Conservation (phyloP, 2,113 vertebrate genomes). For the Otis tarda region DNA sequence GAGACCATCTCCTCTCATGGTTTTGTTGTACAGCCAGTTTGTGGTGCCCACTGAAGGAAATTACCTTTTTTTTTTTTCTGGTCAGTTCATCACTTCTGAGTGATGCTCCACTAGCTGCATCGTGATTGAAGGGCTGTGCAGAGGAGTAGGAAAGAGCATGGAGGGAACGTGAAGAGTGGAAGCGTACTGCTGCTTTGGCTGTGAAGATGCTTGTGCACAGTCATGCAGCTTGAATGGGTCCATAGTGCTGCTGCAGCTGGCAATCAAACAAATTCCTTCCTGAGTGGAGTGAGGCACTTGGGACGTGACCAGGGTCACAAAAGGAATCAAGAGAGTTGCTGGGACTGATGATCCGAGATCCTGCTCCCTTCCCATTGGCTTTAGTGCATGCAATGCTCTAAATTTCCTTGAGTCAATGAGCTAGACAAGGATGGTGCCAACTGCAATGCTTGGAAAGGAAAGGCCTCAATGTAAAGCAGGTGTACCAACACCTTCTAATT, state of each 20-base stretch:
- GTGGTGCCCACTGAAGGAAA: not conserved
- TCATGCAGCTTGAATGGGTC: rapidly evolving
- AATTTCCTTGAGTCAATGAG: not conserved
- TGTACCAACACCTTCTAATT: not conserved
- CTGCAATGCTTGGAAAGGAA: not conserved
- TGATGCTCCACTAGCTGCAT: not conserved
- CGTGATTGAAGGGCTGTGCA: not conserved
- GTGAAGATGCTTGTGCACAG: not conserved
- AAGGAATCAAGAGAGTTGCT: not conserved
- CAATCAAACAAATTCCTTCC: not conserved
- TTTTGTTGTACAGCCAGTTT: not conserved
- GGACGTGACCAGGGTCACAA: not conserved
- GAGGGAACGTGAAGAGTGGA: not conserved
- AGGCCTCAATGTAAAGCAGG: not conserved
- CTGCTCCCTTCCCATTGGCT: not conserved
- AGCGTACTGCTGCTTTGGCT: not conserved
- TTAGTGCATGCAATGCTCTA: not conserved
- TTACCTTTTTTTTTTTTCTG: not conserved
- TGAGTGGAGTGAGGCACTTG: not conserved
- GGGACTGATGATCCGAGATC: not conserved
- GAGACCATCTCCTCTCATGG: not conserved
- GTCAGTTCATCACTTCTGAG: not conserved
- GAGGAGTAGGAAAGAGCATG: not conserved
- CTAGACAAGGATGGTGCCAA: not conserved
- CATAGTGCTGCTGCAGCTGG: not conserved